Conservation (phyloP, 30 jellyfish, hydroid and myxozoan species). For the Pseudorhiza aurosa region DNA sequence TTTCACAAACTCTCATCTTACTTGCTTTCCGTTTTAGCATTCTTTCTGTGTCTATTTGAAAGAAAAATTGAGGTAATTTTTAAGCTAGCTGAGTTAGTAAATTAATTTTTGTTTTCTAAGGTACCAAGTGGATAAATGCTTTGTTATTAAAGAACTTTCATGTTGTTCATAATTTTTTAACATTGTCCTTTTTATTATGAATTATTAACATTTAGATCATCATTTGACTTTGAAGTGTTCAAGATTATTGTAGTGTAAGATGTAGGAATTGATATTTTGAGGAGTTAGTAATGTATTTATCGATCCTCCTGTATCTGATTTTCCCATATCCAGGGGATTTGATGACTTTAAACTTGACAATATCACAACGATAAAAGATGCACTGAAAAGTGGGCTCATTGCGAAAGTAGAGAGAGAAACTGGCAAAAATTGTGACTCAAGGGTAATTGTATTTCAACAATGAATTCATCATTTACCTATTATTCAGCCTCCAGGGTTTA, state of each 20-base stretch:
- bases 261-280: too few species aligned
- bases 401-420: slow-evolving; percentile 25
- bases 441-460: slow-evolving; percentile 26
- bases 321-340: neutral
- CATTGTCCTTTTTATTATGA: neutral
- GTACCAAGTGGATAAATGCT: too few species aligned
- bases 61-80: slow-evolving; percentile 6
- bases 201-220: neutral
- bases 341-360: slow-evolving; percentile 7
- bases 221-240: neutral
- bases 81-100: too few species aligned
- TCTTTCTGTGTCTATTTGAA: neutral
- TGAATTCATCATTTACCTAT: too few species aligned
- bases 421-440: slow-evolving; percentile 15
- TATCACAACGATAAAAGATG: slow-evolving; percentile 41
- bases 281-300: neutral
- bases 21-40: slow-evolving; percentile 3
- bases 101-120: too few species aligned
- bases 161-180: too few species aligned
- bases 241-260: neutral
- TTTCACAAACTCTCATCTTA: neutral
- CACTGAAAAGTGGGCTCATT: slow-evolving; percentile 25
- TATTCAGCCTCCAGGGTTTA: too few species aligned
- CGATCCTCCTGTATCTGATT: neutral
- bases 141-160: too few species aligned